These are phyloP conservation scores for Bos javanicus DNA, from an alignment of 2,113 vertebrate species.

Conservation along the genomic window DNA sequence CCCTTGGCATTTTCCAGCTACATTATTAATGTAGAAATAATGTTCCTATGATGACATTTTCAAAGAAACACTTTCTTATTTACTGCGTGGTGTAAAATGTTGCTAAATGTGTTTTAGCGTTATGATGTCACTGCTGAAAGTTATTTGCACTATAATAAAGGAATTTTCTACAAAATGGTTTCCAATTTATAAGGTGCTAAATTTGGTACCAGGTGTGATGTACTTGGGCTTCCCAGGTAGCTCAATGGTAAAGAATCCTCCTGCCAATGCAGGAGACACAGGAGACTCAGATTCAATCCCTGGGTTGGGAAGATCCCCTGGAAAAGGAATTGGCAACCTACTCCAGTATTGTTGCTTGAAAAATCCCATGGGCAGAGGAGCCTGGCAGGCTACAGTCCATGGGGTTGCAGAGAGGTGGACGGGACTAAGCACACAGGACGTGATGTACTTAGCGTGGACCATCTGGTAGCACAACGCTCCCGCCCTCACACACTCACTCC, in stretches of 20 bases:
- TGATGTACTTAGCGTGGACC: background rate
- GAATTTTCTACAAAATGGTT: conserved; percentile 77
- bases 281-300: background rate
- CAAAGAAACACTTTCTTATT: conserved; percentile 78
- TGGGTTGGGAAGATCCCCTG: background rate
- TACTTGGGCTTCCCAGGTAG: background rate
- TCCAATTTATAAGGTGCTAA: conserved; percentile 26
- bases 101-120: conserved; percentile 77
- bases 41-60: conserved; percentile 75
- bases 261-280: background rate
- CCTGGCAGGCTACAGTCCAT: background rate
- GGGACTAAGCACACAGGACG: background rate
- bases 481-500: background rate
- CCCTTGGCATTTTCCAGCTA: conserved; percentile 62
- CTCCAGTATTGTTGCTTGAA: background rate
- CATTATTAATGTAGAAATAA: conserved; percentile 62
- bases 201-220: background rate
- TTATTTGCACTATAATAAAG: conserved; percentile 80
- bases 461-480: too few relatives aligned
- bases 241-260: background rate
- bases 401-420: background rate
- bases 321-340: background rate
- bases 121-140: conserved; percentile 76
- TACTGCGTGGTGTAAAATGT: conserved; percentile 77
- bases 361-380: background rate